Evolutionary conservation across 1,140 invertebrate species (phyloP).

Genomic region (Helicoverpa armigera): DNA sequence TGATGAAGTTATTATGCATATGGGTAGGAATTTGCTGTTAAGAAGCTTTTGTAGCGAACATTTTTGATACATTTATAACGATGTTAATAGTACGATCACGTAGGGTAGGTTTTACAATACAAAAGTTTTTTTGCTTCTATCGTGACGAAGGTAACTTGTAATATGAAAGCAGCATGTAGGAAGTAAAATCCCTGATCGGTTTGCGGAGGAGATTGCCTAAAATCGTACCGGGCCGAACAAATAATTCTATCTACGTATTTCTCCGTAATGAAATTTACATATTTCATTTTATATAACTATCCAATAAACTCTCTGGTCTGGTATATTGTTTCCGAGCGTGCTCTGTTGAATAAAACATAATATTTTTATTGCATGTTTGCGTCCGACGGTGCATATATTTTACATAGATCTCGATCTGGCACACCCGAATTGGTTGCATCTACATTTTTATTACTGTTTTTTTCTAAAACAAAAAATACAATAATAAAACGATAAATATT

Average conservation of each 20-base stretch:
- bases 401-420: slow-evolving; percentile 62
- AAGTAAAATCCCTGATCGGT: neutral
- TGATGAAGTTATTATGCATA: slow-evolving; percentile 26
- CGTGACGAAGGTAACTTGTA: slow-evolving; percentile 30
- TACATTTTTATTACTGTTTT: slow-evolving; percentile 62
- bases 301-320: slow-evolving; percentile 57
- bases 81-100: slow-evolving; percentile 24
- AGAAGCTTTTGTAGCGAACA: neutral
- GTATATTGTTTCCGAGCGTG: slow-evolving; percentile 68
- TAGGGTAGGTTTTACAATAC: neutral
- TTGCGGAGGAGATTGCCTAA: slow-evolving; percentile 19
- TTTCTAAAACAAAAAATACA: slow-evolving; percentile 29
- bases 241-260: slow-evolving; percentile 44
- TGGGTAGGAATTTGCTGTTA: neutral
- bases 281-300: slow-evolving; percentile 60
- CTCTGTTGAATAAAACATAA: slow-evolving; percentile 76
- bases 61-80: slow-evolving; percentile 24
- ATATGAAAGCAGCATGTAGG: neutral
- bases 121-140: neutral
- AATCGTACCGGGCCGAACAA: slow-evolving; percentile 38
- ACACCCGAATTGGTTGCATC: slow-evolving; percentile 55
- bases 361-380: slow-evolving; percentile 73
- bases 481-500: slow-evolving; percentile 30
- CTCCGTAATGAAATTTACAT: slow-evolving; percentile 60
- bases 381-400: slow-evolving; percentile 73